Percentiles rank a stretch among this genome's conserved stretches.
Evolutionary conservation across 2,113 vertebrate genomes (phyloP).

Genomic region (Ahaetulla prasina): DNA sequence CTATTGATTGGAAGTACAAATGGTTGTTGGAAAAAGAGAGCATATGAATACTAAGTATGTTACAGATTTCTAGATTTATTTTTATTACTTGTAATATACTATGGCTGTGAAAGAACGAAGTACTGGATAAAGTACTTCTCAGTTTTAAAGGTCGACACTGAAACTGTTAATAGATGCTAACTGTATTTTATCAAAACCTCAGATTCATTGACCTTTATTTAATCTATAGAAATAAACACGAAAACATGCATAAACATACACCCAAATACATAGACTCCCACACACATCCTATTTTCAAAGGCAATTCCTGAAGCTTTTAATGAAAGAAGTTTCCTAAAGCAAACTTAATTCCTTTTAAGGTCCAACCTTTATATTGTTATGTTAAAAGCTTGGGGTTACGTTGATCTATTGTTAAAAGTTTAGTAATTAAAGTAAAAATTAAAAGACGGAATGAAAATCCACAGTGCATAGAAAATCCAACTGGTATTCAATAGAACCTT

Average conservation of each 20-base stretch:
- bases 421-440: constrained; percentile 60
- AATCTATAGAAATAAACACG: neutral
- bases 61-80: neutral
- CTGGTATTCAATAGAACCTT: constrained; percentile 51
- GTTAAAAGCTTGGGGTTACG: constrained; percentile 53
- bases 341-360: constrained; percentile 28
- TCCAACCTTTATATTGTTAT: constrained; percentile 42
- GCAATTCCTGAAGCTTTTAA: constrained; percentile 41
- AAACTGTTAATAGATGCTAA: neutral
- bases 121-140: neutral
- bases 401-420: constrained; percentile 63
- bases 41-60: neutral
- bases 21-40: neutral
- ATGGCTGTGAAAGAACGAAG: neutral
- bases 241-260: neutral
- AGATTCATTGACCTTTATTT: neutral
- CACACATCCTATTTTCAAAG: neutral
- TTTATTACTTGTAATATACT: neutral
- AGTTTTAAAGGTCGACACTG: neutral
- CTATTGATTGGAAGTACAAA: neutral
- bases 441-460: constrained; percentile 60
- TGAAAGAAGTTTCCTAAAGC: constrained; percentile 34
- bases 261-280: neutral
- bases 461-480: constrained; percentile 68
- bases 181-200: neutral